Evolutionary conservation across 2,888 invertebrate genomes (phyloP).

Genomic region (Pheosia gnoma): DNA sequence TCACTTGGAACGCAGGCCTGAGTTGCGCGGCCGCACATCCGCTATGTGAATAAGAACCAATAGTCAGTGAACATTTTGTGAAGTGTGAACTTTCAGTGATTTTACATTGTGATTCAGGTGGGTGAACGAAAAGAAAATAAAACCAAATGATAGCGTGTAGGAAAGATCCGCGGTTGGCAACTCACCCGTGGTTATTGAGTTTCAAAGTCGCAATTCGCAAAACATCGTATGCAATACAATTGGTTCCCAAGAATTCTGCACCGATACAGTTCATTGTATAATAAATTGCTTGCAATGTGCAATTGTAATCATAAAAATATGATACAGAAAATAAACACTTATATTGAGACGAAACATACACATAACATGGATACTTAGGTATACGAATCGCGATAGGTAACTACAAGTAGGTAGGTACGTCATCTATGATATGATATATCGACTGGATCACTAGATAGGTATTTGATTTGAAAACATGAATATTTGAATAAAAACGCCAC

Average conservation of each 20-base stretch:
- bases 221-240: conserved; percentile 20
- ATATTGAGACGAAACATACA: not conserved
- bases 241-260: conserved; percentile 17
- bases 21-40: conserved; percentile 63
- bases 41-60: conserved; percentile 50
- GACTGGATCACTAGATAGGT: not conserved
- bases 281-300: conserved; percentile 8
- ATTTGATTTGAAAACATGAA: too few relatives aligned
- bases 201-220: conserved; percentile 30
- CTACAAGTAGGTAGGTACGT: conserved; percentile 27
- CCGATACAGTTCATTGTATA: conserved; percentile 15
- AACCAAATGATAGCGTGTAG: not conserved
- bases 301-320: conserved; percentile 3
- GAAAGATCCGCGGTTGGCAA: not conserved
- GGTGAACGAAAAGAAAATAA: conserved; percentile 37
- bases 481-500: not conserved
- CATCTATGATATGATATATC: conserved; percentile 21
- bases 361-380: not conserved
- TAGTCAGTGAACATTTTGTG: conserved; percentile 55
- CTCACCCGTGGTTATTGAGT: conserved; percentile 9
- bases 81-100: conserved; percentile 47
- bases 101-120: conserved; percentile 54
- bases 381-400: conserved; percentile 10
- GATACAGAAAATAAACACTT: not conserved
- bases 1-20: conserved; percentile 65